Evolutionary conservation across 2,797 vertebrate genomes (phyloP).

Genomic region (Aplochiton taeniatus): DNA sequence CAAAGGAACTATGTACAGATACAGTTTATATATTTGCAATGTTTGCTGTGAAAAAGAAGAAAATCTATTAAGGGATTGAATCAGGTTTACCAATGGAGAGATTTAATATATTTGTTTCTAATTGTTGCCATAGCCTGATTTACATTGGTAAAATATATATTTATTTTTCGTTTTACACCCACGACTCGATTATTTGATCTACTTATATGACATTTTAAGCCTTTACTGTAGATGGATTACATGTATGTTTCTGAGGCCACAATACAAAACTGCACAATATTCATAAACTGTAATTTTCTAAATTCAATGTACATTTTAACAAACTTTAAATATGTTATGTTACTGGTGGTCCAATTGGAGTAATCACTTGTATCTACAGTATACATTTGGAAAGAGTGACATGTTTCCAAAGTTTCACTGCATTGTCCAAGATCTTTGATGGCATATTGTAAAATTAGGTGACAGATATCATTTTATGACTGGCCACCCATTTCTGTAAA

Average conservation of each 20-base stretch:
- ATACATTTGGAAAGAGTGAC: constrained; percentile 71
- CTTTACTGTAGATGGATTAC: constrained; percentile 41
- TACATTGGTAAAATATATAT: constrained; percentile 66
- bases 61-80: constrained; percentile 78
- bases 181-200: constrained; percentile 50
- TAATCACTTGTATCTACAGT: constrained; percentile 62
- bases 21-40: constrained; percentile 97
- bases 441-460: constrained; percentile 34
- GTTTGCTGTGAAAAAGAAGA: constrained; percentile 87
- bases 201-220: constrained; percentile 24
- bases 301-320: constrained; percentile 29
- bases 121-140: constrained; percentile 65
- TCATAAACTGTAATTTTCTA: constrained; percentile 44
- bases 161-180: constrained; percentile 53
- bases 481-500: too few relatives aligned
- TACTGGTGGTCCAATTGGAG: constrained; percentile 46
- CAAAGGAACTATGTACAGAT: constrained; percentile 87
- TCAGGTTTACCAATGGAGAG: constrained; percentile 83
- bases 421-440: constrained; percentile 43
- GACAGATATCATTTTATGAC: constrained; percentile 2
- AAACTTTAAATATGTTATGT: constrained; percentile 34
- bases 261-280: constrained; percentile 62
- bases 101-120: constrained; percentile 69
- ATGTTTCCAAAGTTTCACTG: constrained; percentile 74
- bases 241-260: constrained; percentile 44